Conservation (phyloP, 2,113 vertebrate genomes). For the Lepisosteus oculatus region DNA sequence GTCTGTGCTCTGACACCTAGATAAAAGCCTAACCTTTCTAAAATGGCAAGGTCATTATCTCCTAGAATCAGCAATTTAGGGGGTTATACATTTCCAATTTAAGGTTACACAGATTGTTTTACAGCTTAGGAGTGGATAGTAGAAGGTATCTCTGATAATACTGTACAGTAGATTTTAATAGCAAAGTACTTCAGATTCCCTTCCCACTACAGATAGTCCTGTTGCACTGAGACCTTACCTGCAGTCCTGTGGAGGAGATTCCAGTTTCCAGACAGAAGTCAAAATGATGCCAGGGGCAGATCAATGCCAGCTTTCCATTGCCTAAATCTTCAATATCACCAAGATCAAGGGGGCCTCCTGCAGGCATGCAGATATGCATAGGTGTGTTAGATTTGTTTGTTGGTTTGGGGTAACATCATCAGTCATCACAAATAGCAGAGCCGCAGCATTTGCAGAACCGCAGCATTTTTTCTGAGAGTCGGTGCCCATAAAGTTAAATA, state of each 20-base stretch:
- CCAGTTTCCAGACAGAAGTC: slow-evolving; percentile 58
- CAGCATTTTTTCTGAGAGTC: too few relatives aligned
- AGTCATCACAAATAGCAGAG: too few relatives aligned
- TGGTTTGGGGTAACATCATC: too few relatives aligned
- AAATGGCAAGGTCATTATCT: too few relatives aligned
- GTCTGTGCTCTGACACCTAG: too few relatives aligned
- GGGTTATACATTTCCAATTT: too few relatives aligned
- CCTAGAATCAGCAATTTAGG: too few relatives aligned
- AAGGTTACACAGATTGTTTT: too few relatives aligned
- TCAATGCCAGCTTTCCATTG: slow-evolving; percentile 47
- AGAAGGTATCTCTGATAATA: background rate
- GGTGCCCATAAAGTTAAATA: too few relatives aligned
- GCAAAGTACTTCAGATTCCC: background rate
- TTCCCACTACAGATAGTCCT: background rate
- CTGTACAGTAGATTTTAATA: background rate
- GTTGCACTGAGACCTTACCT: slow-evolving; percentile 33
- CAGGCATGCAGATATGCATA: background rate
- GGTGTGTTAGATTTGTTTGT: background rate
- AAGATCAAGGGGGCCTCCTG: slow-evolving; percentile 58
- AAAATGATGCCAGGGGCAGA: slow-evolving; percentile 60
- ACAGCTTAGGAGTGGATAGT: too few relatives aligned
- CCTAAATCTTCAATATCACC: slow-evolving; percentile 59
- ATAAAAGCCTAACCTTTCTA: too few relatives aligned
- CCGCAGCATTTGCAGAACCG: too few relatives aligned
- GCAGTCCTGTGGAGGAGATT: slow-evolving; percentile 51